Conservation (phyloP, 2,888 invertebrate species). For the Hesperia comma region DNA sequence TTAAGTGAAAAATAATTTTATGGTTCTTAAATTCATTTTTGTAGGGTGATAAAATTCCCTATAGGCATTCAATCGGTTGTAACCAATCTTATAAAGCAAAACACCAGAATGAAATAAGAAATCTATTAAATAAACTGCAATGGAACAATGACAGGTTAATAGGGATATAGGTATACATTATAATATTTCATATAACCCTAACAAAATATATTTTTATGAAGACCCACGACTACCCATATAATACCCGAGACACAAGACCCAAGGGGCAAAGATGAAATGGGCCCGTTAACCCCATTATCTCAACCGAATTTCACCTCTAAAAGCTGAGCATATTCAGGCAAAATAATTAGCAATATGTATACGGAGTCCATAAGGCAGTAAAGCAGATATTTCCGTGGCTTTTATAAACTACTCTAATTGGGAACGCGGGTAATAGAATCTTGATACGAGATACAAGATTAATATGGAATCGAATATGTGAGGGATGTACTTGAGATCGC, state of each 20-base stretch:
- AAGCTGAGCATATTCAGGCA: slow-evolving; percentile 12
- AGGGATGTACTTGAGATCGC: slow-evolving; percentile 19
- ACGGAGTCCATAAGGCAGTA: slow-evolving; percentile 33
- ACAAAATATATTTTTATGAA: too few species aligned
- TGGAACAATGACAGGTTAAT: too few species aligned
- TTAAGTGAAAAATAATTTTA: too few species aligned
- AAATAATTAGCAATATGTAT: slow-evolving; percentile 25
- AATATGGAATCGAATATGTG: slow-evolving; percentile 33
- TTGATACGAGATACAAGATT: slow-evolving; percentile 30
- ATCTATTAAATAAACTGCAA: too few species aligned
- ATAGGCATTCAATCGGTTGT: too few species aligned
- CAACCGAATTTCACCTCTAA: slow-evolving; percentile 28
- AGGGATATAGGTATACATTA: too few species aligned
- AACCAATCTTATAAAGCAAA: too few species aligned
- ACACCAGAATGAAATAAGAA: too few species aligned
- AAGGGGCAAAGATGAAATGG: slow-evolving; percentile 17
- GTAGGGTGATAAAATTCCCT: too few species aligned
- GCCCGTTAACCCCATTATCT: slow-evolving; percentile 20
- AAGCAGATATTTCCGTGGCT: slow-evolving; percentile 41
- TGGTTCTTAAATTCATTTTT: too few species aligned
- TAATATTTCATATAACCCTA: too few species aligned
- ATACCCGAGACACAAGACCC: slow-evolving; percentile 19
- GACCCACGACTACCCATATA: neutral
- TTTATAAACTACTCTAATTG: slow-evolving; percentile 41
- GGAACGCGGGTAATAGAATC: slow-evolving; percentile 27